phyloP scores from a whole-genome alignment of 2,888 invertebrate species.

The Corbicula japonica region DNA sequence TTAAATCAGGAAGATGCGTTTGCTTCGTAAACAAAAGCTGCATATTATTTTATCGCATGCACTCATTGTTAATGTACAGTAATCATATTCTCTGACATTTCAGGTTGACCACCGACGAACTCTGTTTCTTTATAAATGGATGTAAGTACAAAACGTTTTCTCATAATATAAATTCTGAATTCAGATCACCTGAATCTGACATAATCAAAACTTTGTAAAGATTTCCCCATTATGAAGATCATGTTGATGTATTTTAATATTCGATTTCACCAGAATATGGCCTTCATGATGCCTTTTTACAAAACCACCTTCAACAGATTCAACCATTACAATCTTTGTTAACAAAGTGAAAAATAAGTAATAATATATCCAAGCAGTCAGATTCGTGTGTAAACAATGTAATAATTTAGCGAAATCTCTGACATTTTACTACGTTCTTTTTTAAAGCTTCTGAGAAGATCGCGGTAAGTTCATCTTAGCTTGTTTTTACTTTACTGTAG shows the following conservation, averaged over 20 bases:
- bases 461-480: too few relatives aligned
- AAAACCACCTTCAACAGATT: neutral
- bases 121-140: neutral
- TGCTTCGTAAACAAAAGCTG: constrained; percentile 8
- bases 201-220: neutral
- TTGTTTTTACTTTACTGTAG: too few relatives aligned
- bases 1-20: too few relatives aligned
- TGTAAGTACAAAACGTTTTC: neutral
- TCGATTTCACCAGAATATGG: neutral
- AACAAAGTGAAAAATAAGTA: too few relatives aligned
- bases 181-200: neutral
- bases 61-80: too few relatives aligned
- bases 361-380: too few relatives aligned
- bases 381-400: too few relatives aligned
- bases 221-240: neutral
- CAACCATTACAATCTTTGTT: neutral
- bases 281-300: neutral
- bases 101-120: constrained; percentile 5
- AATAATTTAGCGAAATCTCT: too few relatives aligned
- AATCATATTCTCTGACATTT: neutral
- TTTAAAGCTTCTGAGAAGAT: too few relatives aligned
- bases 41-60: neutral
- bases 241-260: neutral
- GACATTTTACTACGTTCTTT: too few relatives aligned
- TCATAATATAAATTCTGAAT: neutral